These are phyloP conservation scores for Pectinophora gossypiella DNA, from an alignment of 1,140 invertebrate species.

Conservation along the genomic window DNA sequence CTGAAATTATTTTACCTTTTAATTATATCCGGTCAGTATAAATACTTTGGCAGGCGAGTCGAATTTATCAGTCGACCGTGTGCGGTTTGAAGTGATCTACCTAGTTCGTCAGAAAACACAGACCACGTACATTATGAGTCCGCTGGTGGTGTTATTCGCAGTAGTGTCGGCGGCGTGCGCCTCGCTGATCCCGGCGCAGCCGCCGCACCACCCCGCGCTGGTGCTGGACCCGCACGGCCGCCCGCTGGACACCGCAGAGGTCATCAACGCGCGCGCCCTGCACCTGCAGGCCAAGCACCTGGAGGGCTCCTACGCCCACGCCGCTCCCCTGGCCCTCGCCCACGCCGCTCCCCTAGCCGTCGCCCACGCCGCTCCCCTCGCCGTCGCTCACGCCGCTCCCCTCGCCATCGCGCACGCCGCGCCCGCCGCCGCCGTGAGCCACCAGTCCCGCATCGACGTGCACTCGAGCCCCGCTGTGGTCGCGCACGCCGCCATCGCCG, in stretches of 20 bases:
- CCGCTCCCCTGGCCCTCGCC: slow-evolving; percentile 21
- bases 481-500: slow-evolving; percentile 9
- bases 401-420: slow-evolving; percentile 8
- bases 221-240: slow-evolving; percentile 60
- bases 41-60: slow-evolving; percentile 47
- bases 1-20: slow-evolving; percentile 64
- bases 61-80: slow-evolving; percentile 34
- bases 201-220: slow-evolving; percentile 46
- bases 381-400: slow-evolving; percentile 48
- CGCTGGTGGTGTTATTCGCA: slow-evolving; percentile 75
- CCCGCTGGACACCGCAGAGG: slow-evolving; percentile 66
- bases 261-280: slow-evolving; percentile 66
- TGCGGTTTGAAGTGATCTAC: slow-evolving; percentile 28
- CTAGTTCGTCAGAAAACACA: slow-evolving; percentile 40
- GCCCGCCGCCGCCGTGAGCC: slow-evolving; percentile 39
- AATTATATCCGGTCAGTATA: slow-evolving; percentile 68
- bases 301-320: slow-evolving; percentile 28
- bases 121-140: slow-evolving; percentile 70
- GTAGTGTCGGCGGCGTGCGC: slow-evolving; percentile 36
- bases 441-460: slow-evolving; percentile 55
- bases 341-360: slow-evolving; percentile 9
- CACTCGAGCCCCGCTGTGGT: slow-evolving; percentile 43
- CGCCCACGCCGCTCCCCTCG: slow-evolving; percentile 46
- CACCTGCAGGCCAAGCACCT: slow-evolving; percentile 64
- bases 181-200: slow-evolving; percentile 50